Percentiles rank a stretch among this genome's conserved stretches.
phyloP scores from a whole-genome alignment of 92 coral and sea anemone species.

The Zoanthus sociatus region DNA sequence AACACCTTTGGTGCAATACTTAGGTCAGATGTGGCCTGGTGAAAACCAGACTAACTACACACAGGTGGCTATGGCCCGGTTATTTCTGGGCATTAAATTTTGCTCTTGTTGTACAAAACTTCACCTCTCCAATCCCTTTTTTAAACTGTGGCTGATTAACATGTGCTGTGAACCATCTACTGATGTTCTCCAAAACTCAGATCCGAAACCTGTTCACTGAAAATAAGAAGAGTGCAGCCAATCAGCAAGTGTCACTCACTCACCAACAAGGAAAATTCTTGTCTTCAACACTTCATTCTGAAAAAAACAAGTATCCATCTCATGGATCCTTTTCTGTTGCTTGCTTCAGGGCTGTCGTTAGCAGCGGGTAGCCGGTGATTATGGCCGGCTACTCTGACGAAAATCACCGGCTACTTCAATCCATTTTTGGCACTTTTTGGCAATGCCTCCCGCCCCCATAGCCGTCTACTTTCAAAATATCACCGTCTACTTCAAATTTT shows the following conservation, averaged over 20 bases:
- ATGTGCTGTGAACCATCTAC: conserved; percentile 88
- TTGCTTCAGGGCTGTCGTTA: conserved; percentile 28
- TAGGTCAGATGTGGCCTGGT: too few species aligned
- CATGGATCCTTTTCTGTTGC: conserved; percentile 93
- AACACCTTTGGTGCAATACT: too few species aligned
- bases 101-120: conserved; percentile 92
- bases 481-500: too few species aligned
- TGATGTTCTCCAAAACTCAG: conserved; percentile 90
- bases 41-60: too few species aligned
- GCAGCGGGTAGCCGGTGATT: too few species aligned
- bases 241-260: conserved; percentile 95
- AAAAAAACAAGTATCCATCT: conserved; percentile 69
- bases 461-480: too few species aligned
- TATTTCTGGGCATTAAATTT: conserved; percentile 86
- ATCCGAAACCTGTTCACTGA: conserved; percentile 95
- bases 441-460: too few species aligned
- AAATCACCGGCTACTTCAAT: too few species aligned
- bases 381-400: too few species aligned
- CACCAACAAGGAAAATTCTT: conserved; percentile 96
- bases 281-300: conserved; percentile 81
- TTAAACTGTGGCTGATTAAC: conserved; percentile 96
- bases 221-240: conserved; percentile 90
- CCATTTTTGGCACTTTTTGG: too few species aligned
- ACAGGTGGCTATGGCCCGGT: too few species aligned
- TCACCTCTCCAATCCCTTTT: conserved; percentile 87